Conservation (phyloP, 2,797 vertebrate genomes). For the Novumbra hubbsi region DNA sequence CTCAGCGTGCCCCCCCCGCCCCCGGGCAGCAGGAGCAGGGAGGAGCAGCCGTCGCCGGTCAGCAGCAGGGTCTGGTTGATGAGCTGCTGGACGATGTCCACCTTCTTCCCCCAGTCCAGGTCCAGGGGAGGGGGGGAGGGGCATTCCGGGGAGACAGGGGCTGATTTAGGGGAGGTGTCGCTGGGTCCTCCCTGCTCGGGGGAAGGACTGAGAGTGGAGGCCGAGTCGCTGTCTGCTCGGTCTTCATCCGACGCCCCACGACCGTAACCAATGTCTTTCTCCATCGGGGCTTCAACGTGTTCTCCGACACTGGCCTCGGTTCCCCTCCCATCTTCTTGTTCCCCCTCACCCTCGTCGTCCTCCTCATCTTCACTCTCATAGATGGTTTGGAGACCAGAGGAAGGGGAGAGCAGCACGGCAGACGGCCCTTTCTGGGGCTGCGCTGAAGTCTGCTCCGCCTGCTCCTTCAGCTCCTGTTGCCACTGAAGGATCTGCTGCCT, state of each 20-base stretch:
- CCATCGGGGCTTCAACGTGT: neutral
- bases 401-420: slow-evolving; percentile 58
- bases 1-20: slow-evolving; percentile 74
- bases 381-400: slow-evolving; percentile 81
- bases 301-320: slow-evolving; percentile 1
- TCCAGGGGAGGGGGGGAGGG: slow-evolving; percentile 64
- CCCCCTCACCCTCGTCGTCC: slow-evolving; percentile 48
- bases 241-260: slow-evolving; percentile 30
- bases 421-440: slow-evolving; percentile 51
- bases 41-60: slow-evolving; percentile 71
- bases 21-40: slow-evolving; percentile 68
- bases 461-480: slow-evolving; percentile 70
- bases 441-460: slow-evolving; percentile 23
- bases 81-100: slow-evolving; percentile 88
- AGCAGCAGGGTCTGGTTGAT: slow-evolving; percentile 87
- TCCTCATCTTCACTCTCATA: slow-evolving; percentile 79
- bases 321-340: slow-evolving; percentile 20
- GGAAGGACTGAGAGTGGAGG: slow-evolving; percentile 4
- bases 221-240: slow-evolving; percentile 13
- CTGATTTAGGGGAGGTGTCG: neutral
- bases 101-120: slow-evolving; percentile 79
- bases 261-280: neutral
- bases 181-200: neutral
- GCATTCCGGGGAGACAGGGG: slow-evolving; percentile 44
- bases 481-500: slow-evolving; percentile 75